Percentiles rank a stretch among this genome's conserved stretches.
phyloP scores from a whole-genome alignment of 2,113 vertebrate genomes.

The Periophthalmodon schlosseri region DNA sequence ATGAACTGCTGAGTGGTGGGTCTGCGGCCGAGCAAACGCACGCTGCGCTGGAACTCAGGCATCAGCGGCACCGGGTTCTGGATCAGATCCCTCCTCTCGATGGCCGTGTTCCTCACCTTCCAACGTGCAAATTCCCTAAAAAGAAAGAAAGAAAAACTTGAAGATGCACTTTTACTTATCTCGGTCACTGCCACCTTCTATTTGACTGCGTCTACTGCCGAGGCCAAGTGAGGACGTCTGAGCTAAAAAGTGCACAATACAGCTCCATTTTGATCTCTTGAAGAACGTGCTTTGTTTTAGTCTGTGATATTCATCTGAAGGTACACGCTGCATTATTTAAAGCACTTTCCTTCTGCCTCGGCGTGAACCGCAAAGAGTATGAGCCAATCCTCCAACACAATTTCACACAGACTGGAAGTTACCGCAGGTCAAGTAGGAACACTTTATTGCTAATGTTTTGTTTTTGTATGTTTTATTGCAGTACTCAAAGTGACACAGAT shows the following conservation, averaged over 20 bases:
- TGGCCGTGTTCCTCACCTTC: constrained; percentile 99
- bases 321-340: constrained; percentile 16
- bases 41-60: constrained; percentile 97
- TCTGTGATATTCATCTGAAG: not conserved
- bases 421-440: not conserved
- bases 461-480: not conserved
- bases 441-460: not conserved
- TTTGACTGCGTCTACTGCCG: not conserved
- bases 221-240: not conserved
- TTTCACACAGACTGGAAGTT: not conserved
- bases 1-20: constrained; percentile 98
- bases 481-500: too few species aligned
- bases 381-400: not conserved
- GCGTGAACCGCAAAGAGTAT: constrained; percentile 1
- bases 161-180: not conserved
- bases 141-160: constrained; percentile 10
- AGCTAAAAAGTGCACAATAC: not conserved
- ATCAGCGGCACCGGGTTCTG: constrained; percentile 94
- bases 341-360: not conserved
- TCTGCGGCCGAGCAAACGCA: constrained; percentile 94
- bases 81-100: constrained; percentile 93
- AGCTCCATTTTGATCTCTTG: constrained; percentile 1
- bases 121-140: constrained; percentile 99
- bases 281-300: not conserved
- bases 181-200: not conserved